Percentiles rank a stretch among this genome's conserved stretches.
Evolutionary conservation across 2,888 invertebrate genomes (phyloP).

Genomic region (Acronicta psi): DNA sequence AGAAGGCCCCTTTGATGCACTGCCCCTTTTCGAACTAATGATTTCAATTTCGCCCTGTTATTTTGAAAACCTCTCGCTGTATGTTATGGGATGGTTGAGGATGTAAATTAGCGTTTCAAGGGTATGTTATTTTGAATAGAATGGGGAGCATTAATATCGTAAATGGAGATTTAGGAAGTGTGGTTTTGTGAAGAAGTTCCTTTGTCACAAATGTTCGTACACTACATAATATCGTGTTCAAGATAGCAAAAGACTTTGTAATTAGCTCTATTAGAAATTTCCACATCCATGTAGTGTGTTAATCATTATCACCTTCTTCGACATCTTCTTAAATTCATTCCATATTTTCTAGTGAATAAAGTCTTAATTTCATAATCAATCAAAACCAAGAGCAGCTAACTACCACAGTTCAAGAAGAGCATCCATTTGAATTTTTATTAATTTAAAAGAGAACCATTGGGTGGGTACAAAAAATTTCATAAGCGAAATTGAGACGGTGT

Average conservation of each 20-base stretch:
- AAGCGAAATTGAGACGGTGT: conserved; percentile 77
- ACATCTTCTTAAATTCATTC: conserved; percentile 1
- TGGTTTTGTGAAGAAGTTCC: conserved; percentile 18
- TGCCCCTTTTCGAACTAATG: conserved; percentile 79
- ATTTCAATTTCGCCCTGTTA: conserved; percentile 78
- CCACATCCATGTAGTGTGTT: too few relatives aligned
- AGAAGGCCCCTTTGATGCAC: conserved; percentile 80
- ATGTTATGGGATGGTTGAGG: conserved; percentile 62
- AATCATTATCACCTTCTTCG: too few relatives aligned
- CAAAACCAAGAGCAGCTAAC: conserved; percentile 54
- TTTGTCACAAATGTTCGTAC: neutral
- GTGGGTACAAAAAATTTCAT: conserved; percentile 73
- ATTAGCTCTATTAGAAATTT: too few relatives aligned
- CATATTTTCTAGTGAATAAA: conserved; percentile 54
- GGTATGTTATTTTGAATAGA: conserved; percentile 40
- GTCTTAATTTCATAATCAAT: too few relatives aligned
- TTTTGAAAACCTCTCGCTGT: conserved; percentile 61
- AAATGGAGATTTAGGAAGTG: conserved; percentile 36
- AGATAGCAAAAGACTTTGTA: too few relatives aligned
- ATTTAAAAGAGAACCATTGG: conserved; percentile 74
- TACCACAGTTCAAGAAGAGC: conserved; percentile 60
- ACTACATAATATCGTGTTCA: neutral
- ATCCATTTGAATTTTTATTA: conserved; percentile 79
- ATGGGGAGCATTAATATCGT: conserved; percentile 35
- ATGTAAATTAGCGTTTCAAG: conserved; percentile 60